phyloP scores from a whole-genome alignment of 1,140 invertebrate species.

The Physella acuta region DNA sequence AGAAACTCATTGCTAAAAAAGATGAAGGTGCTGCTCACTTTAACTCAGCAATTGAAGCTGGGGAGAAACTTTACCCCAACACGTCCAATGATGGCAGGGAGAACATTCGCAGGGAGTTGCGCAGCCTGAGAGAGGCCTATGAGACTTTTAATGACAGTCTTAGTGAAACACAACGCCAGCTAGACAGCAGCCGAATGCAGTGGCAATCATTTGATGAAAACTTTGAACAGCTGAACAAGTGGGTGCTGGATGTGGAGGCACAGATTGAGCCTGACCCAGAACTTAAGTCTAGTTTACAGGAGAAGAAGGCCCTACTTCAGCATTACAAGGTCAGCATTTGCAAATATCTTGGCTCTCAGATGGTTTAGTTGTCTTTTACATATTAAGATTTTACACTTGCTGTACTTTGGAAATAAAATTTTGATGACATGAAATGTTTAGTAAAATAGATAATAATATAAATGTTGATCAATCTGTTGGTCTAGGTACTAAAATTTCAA shows the following conservation, averaged over 20 bases:
- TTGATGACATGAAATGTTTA: no score
- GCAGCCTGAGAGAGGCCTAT: conserved; percentile 77
- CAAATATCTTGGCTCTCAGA: no score
- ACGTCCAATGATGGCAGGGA: conserved; percentile 86
- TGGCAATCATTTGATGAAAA: conserved; percentile 57
- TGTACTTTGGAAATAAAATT: no score
- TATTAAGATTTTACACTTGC: no score
- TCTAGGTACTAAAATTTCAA: no score
- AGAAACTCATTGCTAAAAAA: conserved; percentile 45
- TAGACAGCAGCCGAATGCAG: conserved; percentile 68
- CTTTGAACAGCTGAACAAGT: conserved; percentile 82
- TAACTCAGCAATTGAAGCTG: conserved; percentile 79
- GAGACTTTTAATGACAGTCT: conserved; percentile 82
- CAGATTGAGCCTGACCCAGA: conserved; percentile 85
- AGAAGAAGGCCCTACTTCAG: conserved; percentile 90
- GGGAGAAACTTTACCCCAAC: conserved; percentile 82
- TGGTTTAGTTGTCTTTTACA: no score
- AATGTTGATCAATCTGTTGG: no score
- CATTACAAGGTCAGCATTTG: conserved; percentile 83
- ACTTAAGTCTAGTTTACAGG: conserved; percentile 84
- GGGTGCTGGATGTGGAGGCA: conserved; percentile 87
- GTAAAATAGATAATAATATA: no score
- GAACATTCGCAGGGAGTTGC: conserved; percentile 77
- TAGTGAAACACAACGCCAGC: conserved; percentile 83
- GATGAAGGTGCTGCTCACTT: conserved; percentile 76